phyloP scores from a whole-genome alignment of 2,797 vertebrate species.

The Cuculus canorus region DNA sequence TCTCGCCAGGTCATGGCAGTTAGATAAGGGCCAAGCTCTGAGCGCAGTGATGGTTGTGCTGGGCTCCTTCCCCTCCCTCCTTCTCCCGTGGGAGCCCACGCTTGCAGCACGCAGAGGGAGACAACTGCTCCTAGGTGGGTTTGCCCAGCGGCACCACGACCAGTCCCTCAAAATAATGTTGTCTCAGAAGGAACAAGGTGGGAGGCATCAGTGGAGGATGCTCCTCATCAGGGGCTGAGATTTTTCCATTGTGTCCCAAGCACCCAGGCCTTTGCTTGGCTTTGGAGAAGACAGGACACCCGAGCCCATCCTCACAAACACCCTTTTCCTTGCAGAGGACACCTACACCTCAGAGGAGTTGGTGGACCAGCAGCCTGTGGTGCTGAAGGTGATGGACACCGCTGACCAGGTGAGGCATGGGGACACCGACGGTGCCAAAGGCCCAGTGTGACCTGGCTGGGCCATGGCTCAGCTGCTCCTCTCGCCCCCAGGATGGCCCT shows the following conservation, averaged over 20 bases:
- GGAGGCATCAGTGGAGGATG: neutral
- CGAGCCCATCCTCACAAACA: neutral
- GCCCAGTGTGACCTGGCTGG: rapidly evolving
- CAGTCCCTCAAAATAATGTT: neutral
- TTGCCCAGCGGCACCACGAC: neutral
- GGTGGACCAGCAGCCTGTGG: constrained; percentile 88
- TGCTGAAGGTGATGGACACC: constrained; percentile 93
- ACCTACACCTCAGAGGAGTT: constrained; percentile 89
- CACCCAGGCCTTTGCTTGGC: neutral
- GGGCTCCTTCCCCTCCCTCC: neutral
- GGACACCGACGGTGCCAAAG: neutral
- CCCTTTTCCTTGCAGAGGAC: constrained; percentile 83
- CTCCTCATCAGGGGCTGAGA: neutral
- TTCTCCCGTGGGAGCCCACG: rapidly evolving
- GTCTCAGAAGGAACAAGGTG: neutral
- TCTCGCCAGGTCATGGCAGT: neutral
- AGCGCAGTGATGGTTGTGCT: rapidly evolving
- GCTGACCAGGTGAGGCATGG: constrained; percentile 85
- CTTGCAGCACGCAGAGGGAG: neutral
- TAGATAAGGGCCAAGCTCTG: neutral
- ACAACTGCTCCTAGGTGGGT: neutral
- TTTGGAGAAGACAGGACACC: neutral
- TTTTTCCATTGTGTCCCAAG: neutral
- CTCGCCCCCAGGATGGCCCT: constrained; percentile 80
- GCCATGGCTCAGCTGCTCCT: neutral